Evolutionary conservation across 1,140 invertebrate genomes (phyloP).

Genomic region (Halyomorpha halys): DNA sequence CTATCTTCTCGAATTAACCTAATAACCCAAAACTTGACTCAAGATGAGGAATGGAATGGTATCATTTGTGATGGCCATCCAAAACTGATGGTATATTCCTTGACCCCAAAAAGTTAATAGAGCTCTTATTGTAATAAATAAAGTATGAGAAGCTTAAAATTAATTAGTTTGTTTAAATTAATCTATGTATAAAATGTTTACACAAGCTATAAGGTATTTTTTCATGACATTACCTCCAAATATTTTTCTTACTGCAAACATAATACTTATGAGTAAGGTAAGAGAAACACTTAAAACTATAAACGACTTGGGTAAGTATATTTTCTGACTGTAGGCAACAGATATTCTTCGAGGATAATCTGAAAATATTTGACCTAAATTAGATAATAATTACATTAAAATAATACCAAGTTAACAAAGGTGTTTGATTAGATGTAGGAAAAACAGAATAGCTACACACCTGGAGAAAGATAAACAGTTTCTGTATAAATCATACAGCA

Average conservation of each 20-base stretch:
- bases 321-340: not conserved
- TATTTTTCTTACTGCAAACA: slow-evolving; percentile 7
- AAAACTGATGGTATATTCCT: no score
- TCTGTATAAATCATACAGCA: slow-evolving; percentile 12
- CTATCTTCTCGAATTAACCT: no score
- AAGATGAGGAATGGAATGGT: no score
- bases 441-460: not conserved
- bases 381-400: not conserved
- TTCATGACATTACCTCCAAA: slow-evolving; percentile 1
- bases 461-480: not conserved
- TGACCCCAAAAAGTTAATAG: no score
- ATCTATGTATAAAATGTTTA: not conserved
- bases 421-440: not conserved
- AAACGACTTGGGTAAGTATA: not conserved
- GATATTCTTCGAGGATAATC: not conserved
- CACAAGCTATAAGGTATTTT: not conserved
- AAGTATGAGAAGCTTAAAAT: no score
- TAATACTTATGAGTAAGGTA: not conserved
- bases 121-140: no score
- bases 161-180: no score
- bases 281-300: not conserved
- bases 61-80: no score
- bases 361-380: not conserved
- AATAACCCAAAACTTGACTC: no score
- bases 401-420: not conserved